Conservation (phyloP, 2,113 vertebrate genomes). For the Zeus faber region DNA sequence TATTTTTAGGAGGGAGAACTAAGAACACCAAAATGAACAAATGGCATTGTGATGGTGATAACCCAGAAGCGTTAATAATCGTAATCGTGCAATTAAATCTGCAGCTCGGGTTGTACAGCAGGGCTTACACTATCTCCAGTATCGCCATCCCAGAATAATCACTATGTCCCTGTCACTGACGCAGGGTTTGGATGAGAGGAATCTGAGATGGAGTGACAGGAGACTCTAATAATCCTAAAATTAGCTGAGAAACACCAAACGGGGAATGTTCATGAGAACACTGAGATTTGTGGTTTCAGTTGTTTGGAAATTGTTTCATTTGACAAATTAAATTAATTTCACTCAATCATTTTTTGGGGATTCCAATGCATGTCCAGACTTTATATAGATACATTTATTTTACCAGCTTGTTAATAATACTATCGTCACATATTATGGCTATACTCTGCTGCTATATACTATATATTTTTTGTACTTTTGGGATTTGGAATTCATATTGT, state of each 20-base stretch:
- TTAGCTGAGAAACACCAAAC: not conserved
- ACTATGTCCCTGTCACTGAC: constrained; percentile 30
- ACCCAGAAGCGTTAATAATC: constrained; percentile 41
- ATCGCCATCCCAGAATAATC: constrained; percentile 60
- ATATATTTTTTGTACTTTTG: too few species aligned
- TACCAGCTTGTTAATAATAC: too few species aligned
- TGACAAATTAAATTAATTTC: too few species aligned
- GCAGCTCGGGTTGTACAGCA: constrained; percentile 28
- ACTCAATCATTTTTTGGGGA: too few species aligned
- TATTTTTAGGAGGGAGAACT: constrained; percentile 14
- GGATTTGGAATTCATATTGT: too few species aligned
- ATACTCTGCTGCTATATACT: too few species aligned
- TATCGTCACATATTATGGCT: too few species aligned
- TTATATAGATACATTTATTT: too few species aligned
- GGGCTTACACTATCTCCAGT: constrained; percentile 55
- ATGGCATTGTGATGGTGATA: constrained; percentile 23
- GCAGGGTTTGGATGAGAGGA: constrained; percentile 36
- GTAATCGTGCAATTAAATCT: constrained; percentile 45
- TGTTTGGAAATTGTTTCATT: too few species aligned
- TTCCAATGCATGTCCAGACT: too few species aligned
- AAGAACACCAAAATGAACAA: constrained; percentile 20
- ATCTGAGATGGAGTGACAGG: constrained; percentile 38
- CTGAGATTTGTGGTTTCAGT: constrained; percentile 28
- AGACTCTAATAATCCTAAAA: constrained; percentile 33
- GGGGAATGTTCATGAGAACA: not conserved